phyloP scores from a whole-genome alignment of 2,797 vertebrate genomes.

The Rhinoraja longicauda region DNA sequence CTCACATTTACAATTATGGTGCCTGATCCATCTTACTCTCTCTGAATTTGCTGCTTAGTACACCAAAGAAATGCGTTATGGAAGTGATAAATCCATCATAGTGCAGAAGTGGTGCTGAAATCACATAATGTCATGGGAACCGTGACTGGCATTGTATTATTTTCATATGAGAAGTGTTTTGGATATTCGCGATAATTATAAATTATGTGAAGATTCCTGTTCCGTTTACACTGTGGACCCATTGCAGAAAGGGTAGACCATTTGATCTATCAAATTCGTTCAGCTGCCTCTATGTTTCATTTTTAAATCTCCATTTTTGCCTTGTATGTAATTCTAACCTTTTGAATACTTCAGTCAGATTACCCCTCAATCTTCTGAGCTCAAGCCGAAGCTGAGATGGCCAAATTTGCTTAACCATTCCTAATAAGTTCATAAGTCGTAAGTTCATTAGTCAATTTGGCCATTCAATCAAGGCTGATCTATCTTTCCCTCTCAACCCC shows the following conservation, averaged over 20 bases:
- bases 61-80: not conserved
- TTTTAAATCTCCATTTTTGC: not conserved
- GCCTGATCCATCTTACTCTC: not conserved
- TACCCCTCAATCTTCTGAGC: not conserved
- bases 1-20: accelerated
- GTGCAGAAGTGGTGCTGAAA: not conserved
- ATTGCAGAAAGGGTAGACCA: not conserved
- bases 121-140: not conserved
- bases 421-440: too few species aligned
- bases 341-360: too few species aligned
- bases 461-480: too few species aligned
- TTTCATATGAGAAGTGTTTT: not conserved
- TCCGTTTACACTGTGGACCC: not conserved
- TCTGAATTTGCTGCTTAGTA: not conserved
- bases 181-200: not conserved
- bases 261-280: not conserved
- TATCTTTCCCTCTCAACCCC: too few species aligned
- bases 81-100: not conserved
- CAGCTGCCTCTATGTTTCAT: not conserved
- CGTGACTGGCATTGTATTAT: not conserved
- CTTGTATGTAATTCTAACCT: not conserved
- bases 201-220: not conserved
- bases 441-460: too few species aligned
- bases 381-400: not conserved
- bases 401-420: not conserved